Conservation (phyloP, 1,140 invertebrate species). For the Sarcophaga bullata region DNA sequence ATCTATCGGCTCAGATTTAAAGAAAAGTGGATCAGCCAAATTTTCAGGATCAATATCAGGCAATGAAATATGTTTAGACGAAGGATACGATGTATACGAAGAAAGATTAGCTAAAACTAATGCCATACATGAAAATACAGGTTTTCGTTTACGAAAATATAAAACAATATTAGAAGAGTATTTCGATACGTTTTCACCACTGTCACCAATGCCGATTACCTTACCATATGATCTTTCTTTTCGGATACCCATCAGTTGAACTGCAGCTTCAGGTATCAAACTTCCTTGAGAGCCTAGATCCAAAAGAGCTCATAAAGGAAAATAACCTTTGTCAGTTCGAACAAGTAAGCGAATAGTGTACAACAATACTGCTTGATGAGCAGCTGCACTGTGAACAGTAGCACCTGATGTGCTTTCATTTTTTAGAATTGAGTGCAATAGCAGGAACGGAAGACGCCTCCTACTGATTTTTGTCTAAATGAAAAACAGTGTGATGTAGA, state of each 20-base stretch:
- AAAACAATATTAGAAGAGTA: not conserved
- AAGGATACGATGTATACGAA: not conserved
- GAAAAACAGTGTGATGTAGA: not conserved
- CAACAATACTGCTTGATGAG: not conserved
- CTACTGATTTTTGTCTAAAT: not conserved
- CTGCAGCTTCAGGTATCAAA: not conserved
- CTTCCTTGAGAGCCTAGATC: not conserved
- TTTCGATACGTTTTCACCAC: constrained; percentile 11
- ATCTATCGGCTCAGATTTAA: constrained; percentile 9
- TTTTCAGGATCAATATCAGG: not conserved
- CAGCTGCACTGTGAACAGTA: not conserved
- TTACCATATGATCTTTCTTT: not conserved
- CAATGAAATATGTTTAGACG: not conserved
- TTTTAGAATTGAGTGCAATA: not conserved
- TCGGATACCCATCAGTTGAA: not conserved
- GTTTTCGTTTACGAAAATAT: not conserved
- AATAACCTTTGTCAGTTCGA: not conserved
- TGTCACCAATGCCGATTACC: not conserved
- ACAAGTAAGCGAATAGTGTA: not conserved
- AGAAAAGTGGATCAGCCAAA: constrained; percentile 30
- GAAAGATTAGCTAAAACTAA: too few species aligned
- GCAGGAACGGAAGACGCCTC: too few species aligned
- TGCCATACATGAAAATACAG: too few species aligned
- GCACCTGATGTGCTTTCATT: not conserved
- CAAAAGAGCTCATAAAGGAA: not conserved